Base-by-base conservation (phyloP, 2,888 invertebrate species). In the Drosophila suboccidentalis region DNA sequence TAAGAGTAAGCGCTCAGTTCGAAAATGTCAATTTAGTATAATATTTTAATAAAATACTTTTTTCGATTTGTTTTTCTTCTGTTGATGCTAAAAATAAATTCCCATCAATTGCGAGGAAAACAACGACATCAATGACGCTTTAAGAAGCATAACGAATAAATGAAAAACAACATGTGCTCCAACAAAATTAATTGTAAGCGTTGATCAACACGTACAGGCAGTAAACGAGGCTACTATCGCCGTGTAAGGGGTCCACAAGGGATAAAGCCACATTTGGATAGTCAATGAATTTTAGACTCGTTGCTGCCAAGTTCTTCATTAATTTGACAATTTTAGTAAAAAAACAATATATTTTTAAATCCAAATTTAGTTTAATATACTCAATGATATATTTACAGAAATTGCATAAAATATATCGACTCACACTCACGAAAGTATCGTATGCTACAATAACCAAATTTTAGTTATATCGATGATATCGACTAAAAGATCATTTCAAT, bases 11-110 rank as follows among this genome's bases (percentile, higher is more conserved):
- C 17, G 39, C 15, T 29, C 17, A 34, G 22, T 22, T 4, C 11
- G 44, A 44, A 44, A 34, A 15, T 26, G 32, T 55, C 15, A 39
- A 36, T 36, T 57, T 22, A 36, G 55, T 44, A 22, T 34, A 11
- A 55, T 43, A 44, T 44, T 57, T 57, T 57, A 36, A 36, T 44
- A 57, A 57, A 57, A 22, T 36, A 13, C 41, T 44, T 36, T 22
- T 36, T 15, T 57, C 32, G 19, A 19, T 55, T 43, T 22, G 44
- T 36, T 44, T 57, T 44, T 44, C 22, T 9, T 44, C 34, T 44
- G 44, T 44, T 15, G 36, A 57, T 57, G 55, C 55, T 57, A 57
- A 57, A 57, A 57, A 55, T 55, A 55, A 55, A 57, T 44, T 22
- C 22, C 6, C 55, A 44, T 44, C 13, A 36, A 36, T 19, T 50